These are phyloP conservation scores for Drosophila antonietae DNA, from an alignment of 2,888 invertebrate species.

Conservation along the genomic window DNA sequence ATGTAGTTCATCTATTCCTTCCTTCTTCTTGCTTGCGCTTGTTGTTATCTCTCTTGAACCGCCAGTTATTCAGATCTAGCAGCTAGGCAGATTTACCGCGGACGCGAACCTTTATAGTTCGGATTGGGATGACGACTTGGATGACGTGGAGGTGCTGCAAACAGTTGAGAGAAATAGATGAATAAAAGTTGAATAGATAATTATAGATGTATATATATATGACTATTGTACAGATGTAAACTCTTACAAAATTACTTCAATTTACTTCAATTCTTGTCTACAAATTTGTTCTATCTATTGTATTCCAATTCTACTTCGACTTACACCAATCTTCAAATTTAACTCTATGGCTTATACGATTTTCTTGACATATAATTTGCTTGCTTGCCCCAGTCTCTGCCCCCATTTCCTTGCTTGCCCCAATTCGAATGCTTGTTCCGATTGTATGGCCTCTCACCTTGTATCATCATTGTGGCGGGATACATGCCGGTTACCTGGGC, in stretches of 20 bases:
- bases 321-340: not conserved
- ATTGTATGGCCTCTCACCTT: slow-evolving; percentile 70
- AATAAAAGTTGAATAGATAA: not conserved
- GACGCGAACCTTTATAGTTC: slow-evolving; percentile 84
- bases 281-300: not conserved
- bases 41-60: slow-evolving; percentile 35
- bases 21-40: slow-evolving; percentile 2
- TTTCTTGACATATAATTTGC: not conserved
- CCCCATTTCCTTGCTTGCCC: not conserved
- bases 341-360: not conserved
- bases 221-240: not conserved
- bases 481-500: slow-evolving; percentile 84
- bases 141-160: slow-evolving; percentile 82
- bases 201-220: not conserved
- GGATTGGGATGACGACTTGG: slow-evolving; percentile 84
- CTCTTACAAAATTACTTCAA: not conserved
- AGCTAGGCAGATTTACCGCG: slow-evolving; percentile 68
- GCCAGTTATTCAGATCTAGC: slow-evolving; percentile 10
- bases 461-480: slow-evolving; percentile 85
- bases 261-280: not conserved
- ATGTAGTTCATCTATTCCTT: slow-evolving; percentile 68
- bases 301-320: not conserved
- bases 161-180: not conserved
- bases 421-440: not conserved
- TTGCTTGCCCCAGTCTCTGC: not conserved